These are phyloP conservation scores for Parus major DNA, from an alignment of 2,113 vertebrate genomes.

Conservation along the genomic window DNA sequence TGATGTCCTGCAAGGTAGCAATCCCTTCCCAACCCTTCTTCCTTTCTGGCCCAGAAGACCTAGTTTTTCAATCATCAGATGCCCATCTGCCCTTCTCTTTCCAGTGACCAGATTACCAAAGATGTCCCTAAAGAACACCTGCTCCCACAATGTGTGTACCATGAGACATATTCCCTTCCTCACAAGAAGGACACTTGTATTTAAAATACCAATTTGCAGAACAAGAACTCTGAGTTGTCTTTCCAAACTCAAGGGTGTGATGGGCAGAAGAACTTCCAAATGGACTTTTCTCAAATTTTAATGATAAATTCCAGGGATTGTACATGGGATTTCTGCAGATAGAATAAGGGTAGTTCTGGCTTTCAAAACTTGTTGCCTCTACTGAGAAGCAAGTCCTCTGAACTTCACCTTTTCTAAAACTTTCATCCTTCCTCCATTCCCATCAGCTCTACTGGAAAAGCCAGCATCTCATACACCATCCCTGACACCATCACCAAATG, in stretches of 20 bases:
- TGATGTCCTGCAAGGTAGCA: not conserved
- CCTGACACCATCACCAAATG: conserved; percentile 88
- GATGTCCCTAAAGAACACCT: not conserved
- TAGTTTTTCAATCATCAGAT: not conserved
- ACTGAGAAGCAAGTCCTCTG: not conserved
- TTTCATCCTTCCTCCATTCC: not conserved
- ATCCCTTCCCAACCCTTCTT: not conserved
- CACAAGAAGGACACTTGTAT: not conserved
- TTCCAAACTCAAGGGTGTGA: not conserved
- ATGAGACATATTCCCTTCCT: not conserved
- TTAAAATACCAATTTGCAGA: not conserved
- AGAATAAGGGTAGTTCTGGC: not conserved
- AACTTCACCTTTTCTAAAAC: not conserved
- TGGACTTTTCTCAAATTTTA: not conserved
- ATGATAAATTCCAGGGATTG: not conserved
- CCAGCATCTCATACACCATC: conserved; percentile 41
- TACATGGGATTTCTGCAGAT: not conserved
- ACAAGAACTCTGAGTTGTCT: not conserved
- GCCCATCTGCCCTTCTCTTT: not conserved
- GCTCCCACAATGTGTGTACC: not conserved
- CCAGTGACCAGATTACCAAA: not conserved
- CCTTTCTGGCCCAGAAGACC: not conserved
- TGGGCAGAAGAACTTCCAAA: not conserved
- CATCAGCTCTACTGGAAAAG: conserved; percentile 46
- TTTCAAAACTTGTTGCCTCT: not conserved